Percentiles rank a stretch among this genome's conserved stretches.
Conservation (phyloP, 2,797 vertebrate genomes). For the Eulemur rubriventer region DNA sequence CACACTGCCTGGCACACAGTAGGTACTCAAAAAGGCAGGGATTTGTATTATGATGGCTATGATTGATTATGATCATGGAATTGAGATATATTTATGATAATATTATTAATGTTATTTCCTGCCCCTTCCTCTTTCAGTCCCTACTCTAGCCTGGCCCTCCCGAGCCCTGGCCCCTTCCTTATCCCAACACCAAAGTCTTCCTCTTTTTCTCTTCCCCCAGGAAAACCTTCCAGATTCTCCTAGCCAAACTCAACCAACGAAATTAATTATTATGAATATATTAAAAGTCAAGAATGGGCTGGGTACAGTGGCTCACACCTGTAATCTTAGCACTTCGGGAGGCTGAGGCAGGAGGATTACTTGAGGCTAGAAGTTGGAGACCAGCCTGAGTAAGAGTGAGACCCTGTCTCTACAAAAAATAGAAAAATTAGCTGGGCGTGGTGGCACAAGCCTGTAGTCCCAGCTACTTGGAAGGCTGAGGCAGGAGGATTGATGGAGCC, state of each 20-base stretch:
- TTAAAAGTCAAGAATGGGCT: neutral
- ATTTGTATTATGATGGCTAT: neutral
- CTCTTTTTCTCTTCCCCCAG: neutral
- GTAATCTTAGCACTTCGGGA: neutral
- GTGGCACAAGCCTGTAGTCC: neutral
- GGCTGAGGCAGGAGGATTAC: neutral
- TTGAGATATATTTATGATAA: neutral
- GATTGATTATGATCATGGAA: neutral
- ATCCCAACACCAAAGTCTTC: neutral
- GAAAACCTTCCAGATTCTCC: constrained; percentile 8
- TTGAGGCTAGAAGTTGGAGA: neutral
- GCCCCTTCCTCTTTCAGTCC: neutral
- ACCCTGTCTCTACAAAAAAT: neutral
- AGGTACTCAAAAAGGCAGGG: neutral
- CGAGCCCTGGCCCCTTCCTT: neutral
- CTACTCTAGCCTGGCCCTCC: neutral
- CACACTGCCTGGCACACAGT: neutral
- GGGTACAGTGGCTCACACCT: neutral
- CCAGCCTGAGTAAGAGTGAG: neutral
- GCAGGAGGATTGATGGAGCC: neutral
- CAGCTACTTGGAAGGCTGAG: neutral
- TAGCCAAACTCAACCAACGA: neutral
- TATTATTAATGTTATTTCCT: neutral
- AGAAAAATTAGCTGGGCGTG: neutral
- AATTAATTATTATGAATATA: neutral